These are phyloP conservation scores for Halichoeres trimaculatus DNA, from an alignment of 2,113 vertebrate genomes.

Conservation along the genomic window DNA sequence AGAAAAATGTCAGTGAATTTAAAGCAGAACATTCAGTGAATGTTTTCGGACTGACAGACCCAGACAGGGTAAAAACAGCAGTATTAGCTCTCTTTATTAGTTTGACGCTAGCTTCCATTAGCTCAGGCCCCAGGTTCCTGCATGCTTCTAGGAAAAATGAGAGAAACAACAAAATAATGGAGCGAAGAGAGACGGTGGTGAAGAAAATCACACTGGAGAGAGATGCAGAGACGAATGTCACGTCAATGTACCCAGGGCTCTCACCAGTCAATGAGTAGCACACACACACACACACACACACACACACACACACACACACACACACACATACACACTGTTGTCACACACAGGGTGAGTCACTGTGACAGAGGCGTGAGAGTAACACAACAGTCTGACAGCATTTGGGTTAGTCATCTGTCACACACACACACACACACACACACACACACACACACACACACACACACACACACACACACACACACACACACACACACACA, in stretches of 20 bases:
- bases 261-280: constrained; percentile 70
- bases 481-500: constrained; percentile 1
- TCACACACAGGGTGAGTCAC: constrained; percentile 54
- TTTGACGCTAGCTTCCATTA: neutral
- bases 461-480: constrained; percentile 13
- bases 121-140: neutral
- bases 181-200: constrained; percentile 27
- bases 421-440: neutral
- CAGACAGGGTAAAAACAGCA: neutral
- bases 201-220: constrained; percentile 52
- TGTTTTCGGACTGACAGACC: neutral
- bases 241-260: constrained; percentile 59
- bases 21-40: neutral
- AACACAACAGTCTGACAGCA: constrained; percentile 60
- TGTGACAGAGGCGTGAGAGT: constrained; percentile 63
- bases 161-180: neutral
- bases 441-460: constrained; percentile 9
- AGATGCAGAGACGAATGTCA: constrained; percentile 64
- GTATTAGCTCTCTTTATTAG: neutral
- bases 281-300: constrained; percentile 26
- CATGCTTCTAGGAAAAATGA: constrained; percentile 26
- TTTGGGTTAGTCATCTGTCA: constrained; percentile 68
- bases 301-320: constrained; percentile 12
- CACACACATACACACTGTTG: constrained; percentile 17
- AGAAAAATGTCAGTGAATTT: neutral